Evolutionary conservation across 2,113 vertebrate species (phyloP).

Genomic region (Ursus arctos): DNA sequence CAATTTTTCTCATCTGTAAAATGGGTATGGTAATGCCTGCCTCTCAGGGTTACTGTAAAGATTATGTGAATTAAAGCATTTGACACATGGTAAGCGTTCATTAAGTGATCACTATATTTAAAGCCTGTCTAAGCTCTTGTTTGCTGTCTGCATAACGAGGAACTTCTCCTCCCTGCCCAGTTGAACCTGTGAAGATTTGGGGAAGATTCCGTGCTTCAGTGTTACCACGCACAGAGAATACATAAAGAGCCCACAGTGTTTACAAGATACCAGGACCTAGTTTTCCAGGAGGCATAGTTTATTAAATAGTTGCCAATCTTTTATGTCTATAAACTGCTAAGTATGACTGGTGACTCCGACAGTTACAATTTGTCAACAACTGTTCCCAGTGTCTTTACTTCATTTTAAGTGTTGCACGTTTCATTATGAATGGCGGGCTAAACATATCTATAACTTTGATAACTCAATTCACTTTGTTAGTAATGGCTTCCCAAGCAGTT

Average conservation of each 20-base stretch:
- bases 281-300: conserved; percentile 54
- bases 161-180: not conserved
- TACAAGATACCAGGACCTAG: not conserved
- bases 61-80: not conserved
- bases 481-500: conserved; percentile 85
- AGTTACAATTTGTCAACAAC: conserved; percentile 80
- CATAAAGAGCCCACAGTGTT: not conserved
- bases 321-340: conserved; percentile 71
- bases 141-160: not conserved
- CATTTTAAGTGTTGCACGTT: conserved; percentile 79
- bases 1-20: conserved; percentile 26
- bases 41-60: not conserved
- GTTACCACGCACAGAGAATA: not conserved
- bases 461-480: conserved; percentile 86
- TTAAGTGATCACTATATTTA: not conserved
- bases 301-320: conserved; percentile 69
- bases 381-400: conserved; percentile 80
- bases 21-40: not conserved
- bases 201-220: not conserved
- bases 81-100: not conserved
- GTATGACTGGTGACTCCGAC: conserved; percentile 75
- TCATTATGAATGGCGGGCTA: conserved; percentile 85
- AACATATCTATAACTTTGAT: conserved; percentile 86
- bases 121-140: not conserved
- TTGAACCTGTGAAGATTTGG: too few relatives aligned